Conservation (phyloP, 2,113 vertebrate genomes). For the Coryphaenoides rupestris region DNA sequence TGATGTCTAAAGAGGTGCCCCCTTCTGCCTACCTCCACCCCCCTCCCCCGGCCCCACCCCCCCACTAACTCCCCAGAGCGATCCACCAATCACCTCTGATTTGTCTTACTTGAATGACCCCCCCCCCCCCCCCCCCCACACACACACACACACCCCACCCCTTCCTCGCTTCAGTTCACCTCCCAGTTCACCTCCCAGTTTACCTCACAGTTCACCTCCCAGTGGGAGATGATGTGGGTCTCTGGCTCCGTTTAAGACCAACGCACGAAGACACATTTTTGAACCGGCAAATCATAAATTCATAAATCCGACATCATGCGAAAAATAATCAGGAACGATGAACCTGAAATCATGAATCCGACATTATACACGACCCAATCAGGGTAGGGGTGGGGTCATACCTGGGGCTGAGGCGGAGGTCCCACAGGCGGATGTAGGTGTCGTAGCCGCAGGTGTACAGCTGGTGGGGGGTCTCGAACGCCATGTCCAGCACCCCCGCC, state of each 20-base stretch:
- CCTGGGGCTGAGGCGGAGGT: conserved; percentile 82
- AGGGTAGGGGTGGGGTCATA: conserved; percentile 11
- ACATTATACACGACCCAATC: too few species aligned
- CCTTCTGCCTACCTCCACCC: conserved; percentile 46
- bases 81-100: conserved; percentile 71
- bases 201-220: conserved; percentile 6
- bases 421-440: conserved; percentile 95
- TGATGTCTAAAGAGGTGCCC: conserved; percentile 75
- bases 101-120: conserved; percentile 74
- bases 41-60: conserved; percentile 27
- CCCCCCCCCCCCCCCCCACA: conserved; percentile 17
- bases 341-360: too few species aligned
- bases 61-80: conserved; percentile 59
- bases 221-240: too few species aligned
- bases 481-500: conserved; percentile 92
- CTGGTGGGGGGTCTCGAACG: conserved; percentile 82
- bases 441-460: conserved; percentile 92
- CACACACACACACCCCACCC: too few species aligned
- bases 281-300: too few species aligned
- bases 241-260: too few species aligned
- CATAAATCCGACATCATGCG: too few species aligned
- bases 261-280: too few species aligned
- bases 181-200: conserved; percentile 6
- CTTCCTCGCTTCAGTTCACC: conserved; percentile 15
- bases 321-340: too few species aligned